Conservation (phyloP, 2,113 vertebrate genomes). For the Trichomycterus rosablanca region DNA sequence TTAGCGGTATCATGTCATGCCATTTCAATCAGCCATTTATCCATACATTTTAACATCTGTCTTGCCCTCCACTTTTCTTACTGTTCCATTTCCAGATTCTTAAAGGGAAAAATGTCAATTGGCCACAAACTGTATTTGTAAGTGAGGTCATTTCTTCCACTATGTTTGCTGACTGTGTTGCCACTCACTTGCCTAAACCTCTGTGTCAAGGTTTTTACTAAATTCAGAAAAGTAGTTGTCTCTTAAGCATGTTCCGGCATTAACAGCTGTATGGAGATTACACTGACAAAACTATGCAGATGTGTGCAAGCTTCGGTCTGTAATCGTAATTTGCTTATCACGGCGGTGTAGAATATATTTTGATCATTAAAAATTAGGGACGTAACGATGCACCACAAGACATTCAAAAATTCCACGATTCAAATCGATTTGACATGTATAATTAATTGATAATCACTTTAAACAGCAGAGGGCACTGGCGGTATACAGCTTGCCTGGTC, state of each 20-base stretch:
- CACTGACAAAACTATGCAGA: background rate
- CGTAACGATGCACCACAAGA: no score
- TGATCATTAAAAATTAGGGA: no score
- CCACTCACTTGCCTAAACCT: constrained; percentile 42
- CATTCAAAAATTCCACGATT: no score
- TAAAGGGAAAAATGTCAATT: constrained; percentile 87
- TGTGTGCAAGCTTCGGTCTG: background rate
- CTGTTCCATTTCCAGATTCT: constrained; percentile 90
- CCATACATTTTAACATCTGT: constrained; percentile 58
- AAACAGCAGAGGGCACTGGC: no score
- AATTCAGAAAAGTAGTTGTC: background rate
- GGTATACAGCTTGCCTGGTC: no score
- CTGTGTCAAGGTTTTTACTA: constrained; percentile 33
- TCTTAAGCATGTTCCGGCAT: constrained; percentile 39
- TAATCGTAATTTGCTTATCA: no score
- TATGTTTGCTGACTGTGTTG: constrained; percentile 41
- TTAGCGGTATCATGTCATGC: no score
- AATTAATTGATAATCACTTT: no score
- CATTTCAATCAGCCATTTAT: constrained; percentile 13
- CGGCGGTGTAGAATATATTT: no score
- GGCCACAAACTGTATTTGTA: constrained; percentile 89
- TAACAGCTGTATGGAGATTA: constrained; percentile 5
- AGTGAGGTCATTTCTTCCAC: constrained; percentile 70
- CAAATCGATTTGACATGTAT: no score
- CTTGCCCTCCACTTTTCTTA: constrained; percentile 71